Percentiles rank a stretch among this genome's conserved stretches.
These are phyloP conservation scores for Choloepus hoffmanni DNA, from an alignment of 2,113 vertebrate genomes.

Conservation along the genomic window DNA sequence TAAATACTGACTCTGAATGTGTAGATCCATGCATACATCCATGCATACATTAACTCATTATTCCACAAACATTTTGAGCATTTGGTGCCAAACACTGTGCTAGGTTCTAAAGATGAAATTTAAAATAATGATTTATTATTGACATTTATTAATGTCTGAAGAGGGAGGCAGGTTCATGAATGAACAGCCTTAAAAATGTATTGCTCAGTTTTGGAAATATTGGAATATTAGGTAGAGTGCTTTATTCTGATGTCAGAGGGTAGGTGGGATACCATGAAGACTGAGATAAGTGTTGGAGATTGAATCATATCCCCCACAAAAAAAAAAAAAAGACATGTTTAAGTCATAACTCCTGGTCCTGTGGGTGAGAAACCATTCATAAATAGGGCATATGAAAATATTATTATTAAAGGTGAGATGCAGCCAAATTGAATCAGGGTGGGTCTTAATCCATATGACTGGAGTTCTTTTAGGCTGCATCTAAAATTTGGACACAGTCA, in stretches of 20 bases:
- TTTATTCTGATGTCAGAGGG: not conserved
- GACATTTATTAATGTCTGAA: not conserved
- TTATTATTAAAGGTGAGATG: no score
- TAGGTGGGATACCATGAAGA: not conserved
- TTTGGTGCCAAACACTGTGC: not conserved
- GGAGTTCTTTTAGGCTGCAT: no score
- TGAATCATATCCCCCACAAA: no score
- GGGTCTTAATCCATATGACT: no score
- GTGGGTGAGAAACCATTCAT: no score
- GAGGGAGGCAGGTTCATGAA: not conserved
- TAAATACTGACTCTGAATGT: not conserved
- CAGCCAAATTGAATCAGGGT: no score
- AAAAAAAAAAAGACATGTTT: no score
- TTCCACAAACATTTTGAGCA: slow-evolving; percentile 19
- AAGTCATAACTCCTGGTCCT: no score
- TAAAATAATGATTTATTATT: not conserved
- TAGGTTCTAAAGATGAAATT: slow-evolving; percentile 22
- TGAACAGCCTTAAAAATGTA: not conserved
- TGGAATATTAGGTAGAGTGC: not conserved
- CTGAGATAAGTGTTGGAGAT: not conserved
- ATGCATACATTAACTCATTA: not conserved
- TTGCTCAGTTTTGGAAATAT: not conserved
- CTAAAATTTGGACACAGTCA: no score
- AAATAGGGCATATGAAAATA: no score
- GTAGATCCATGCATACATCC: not conserved